phyloP scores from a whole-genome alignment of 1,140 invertebrate genomes.

The Gyrodactylus salaris region DNA sequence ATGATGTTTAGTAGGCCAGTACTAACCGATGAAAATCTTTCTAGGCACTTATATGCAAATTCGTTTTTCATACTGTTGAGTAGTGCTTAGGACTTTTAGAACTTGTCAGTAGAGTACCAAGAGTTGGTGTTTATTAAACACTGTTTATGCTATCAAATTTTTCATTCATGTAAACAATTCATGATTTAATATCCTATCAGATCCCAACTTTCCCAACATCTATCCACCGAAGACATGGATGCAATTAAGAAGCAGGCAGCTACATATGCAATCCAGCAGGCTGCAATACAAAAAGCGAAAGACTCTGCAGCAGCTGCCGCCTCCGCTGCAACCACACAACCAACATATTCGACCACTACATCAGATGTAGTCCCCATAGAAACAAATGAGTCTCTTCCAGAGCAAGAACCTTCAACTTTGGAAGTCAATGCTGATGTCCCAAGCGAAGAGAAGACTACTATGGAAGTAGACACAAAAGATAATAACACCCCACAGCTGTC shows the following conservation, averaged over 20 bases:
- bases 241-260: background rate
- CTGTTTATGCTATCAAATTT: background rate
- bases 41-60: too few species aligned
- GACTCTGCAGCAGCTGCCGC: background rate
- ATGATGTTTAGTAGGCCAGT: too few species aligned
- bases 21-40: too few species aligned
- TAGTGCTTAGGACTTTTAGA: too few species aligned
- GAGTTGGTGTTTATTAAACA: background rate
- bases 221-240: background rate
- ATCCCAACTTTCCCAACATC: background rate
- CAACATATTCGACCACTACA: background rate
- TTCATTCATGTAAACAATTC: background rate
- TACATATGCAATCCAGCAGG: background rate
- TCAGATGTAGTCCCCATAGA: background rate
- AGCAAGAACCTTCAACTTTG: background rate
- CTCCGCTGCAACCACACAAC: background rate
- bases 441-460: background rate
- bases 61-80: too few species aligned
- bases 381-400: background rate
- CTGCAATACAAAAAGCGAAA: background rate
- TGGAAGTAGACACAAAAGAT: background rate
- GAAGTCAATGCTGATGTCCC: background rate
- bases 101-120: too few species aligned
- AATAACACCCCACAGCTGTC: too few species aligned
- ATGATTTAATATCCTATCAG: background rate